Base-by-base conservation (phyloP, 2,888 invertebrate species). In the Augiades crinisus region DNA sequence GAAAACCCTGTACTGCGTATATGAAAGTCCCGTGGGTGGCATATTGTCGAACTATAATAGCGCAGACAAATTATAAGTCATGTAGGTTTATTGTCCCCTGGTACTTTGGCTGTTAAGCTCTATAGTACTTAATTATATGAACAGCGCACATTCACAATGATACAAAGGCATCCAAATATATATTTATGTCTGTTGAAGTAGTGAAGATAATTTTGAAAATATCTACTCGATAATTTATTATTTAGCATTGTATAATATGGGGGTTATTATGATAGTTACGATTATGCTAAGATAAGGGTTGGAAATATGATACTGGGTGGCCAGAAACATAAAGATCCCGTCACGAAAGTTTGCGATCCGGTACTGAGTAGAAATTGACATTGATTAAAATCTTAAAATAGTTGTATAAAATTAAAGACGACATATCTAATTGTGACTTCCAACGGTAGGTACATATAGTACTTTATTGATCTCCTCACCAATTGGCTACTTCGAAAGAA, bases 401-500 rank as follows among this genome's bases (percentile, higher is more conserved):
- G 10, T 10, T 27, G 3, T 10, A 27, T 19, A 8, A 13, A 21
- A n/a, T 12, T 13, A 34, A n/a, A n/a, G n/a, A n/a, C 12, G n/a
- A 30, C 24, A 44, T 49, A 30, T 50, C 43, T 12, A 10, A 50
- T 36, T 16, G 41, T 41, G 50, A 44, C 43, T 51, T 45, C 31
- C 34, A 10, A 37, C 43, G 44, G 44, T 51, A 51, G 44, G 51
- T 51, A 51, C 44, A 16, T n/a, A 37, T 36, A 33, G 16, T 47
- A 33, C 21, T 14, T 21, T 22, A 22, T 34, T 22, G 12, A 40
- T 41, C 49, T 49, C 24, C 30, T 40, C 36, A 33, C 12, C 10
- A 10, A 49, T 49, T 49, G 49, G 49, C 33, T 49, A 40, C 41
- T 50, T 50, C 49, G 50, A 43, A 50, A 50, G 50, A 36, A 13